Evolutionary conservation across 2,113 vertebrate species (phyloP).

Genomic region (Ochotona princeps): DNA sequence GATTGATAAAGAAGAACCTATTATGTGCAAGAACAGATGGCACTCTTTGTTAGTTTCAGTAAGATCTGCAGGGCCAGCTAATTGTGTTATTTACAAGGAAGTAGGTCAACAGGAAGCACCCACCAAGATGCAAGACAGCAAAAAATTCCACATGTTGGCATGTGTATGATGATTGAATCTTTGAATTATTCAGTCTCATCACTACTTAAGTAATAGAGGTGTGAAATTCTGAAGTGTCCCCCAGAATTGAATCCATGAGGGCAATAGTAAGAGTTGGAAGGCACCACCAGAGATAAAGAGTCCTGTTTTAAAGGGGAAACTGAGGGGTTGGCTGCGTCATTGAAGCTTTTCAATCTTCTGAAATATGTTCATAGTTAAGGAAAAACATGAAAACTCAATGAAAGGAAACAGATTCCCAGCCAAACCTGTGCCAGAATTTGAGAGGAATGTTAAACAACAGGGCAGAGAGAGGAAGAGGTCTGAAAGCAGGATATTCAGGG

Average conservation of each 20-base stretch:
- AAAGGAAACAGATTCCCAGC: background rate
- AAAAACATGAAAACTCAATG: background rate
- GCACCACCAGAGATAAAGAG: background rate
- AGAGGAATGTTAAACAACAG: background rate
- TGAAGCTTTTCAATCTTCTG: slow-evolving; percentile 2
- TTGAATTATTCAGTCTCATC: slow-evolving; percentile 72
- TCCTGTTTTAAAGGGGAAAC: slow-evolving; percentile 9
- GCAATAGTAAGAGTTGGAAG: slow-evolving; percentile 38
- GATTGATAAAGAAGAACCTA: background rate
- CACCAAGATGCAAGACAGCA: background rate
- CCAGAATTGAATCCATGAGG: background rate
- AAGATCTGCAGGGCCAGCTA: slow-evolving; percentile 30
- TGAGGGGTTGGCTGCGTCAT: background rate
- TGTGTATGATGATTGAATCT: slow-evolving; percentile 58
- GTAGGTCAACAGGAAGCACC: slow-evolving; percentile 70
- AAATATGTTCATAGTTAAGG: slow-evolving; percentile 28
- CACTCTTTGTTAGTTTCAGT: slow-evolving; percentile 61
- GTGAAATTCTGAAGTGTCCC: slow-evolving; percentile 51
- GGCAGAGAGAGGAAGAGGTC: background rate
- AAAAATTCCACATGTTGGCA: background rate
- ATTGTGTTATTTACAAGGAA: slow-evolving; percentile 64
- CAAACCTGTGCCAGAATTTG: background rate
- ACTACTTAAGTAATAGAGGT: slow-evolving; percentile 49
- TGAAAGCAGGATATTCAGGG: background rate
- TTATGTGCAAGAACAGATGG: slow-evolving; percentile 19